Conservation (phyloP, 2,113 vertebrate genomes). For the Glaucidium brasilianum region DNA sequence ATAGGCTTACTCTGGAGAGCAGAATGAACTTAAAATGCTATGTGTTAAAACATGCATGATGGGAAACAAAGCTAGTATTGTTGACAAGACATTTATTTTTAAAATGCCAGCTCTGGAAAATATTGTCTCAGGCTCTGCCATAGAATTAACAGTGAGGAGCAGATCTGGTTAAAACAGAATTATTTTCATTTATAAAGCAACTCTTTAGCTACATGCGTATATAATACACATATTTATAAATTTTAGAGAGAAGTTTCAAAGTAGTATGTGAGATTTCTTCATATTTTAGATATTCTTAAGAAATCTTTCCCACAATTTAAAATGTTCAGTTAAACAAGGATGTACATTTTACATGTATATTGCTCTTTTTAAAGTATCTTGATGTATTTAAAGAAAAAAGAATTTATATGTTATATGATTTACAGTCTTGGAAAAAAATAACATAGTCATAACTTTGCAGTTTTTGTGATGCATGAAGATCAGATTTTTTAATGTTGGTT, state of each 20-base stretch:
- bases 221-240: not conserved
- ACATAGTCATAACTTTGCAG: constrained; percentile 78
- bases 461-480: constrained; percentile 88
- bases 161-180: not conserved
- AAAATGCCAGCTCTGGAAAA: not conserved
- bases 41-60: not conserved
- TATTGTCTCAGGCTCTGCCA: not conserved
- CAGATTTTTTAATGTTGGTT: constrained; percentile 91
- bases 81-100: not conserved
- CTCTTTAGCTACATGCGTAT: not conserved
- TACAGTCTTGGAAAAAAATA: constrained; percentile 77
- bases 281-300: not conserved
- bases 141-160: not conserved
- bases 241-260: not conserved
- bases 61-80: not conserved
- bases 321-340: not conserved
- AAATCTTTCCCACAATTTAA: not conserved
- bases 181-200: not conserved
- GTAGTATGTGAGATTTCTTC: not conserved
- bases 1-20: not conserved
- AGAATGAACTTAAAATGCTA: not conserved
- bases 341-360: not conserved
- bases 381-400: constrained; percentile 47
- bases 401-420: constrained; percentile 67
- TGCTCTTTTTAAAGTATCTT: constrained; percentile 35